Base-by-base conservation (phyloP, 2,888 invertebrate genomes). In the Drosophila picticornis region DNA sequence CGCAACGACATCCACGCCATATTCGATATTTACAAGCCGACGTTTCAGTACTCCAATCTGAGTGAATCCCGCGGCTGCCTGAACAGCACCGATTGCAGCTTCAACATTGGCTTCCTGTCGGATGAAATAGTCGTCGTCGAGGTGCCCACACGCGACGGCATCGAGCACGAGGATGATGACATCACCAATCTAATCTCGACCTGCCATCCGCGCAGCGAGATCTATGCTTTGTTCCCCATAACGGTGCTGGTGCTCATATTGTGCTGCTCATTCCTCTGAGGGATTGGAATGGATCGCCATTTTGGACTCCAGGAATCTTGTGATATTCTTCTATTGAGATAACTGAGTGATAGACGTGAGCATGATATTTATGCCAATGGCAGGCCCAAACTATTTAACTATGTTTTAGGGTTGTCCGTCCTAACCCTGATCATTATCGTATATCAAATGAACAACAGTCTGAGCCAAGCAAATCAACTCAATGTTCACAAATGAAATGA, bases 21-120 rank as follows among this genome's bases (percentile, higher is more conserved):
- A 75, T 97, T 97, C 91, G 96, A 97, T 93, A 97, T 97, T 90
- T 96, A 96, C 88, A 97, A 97, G 88, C 97, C 97, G 19, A 96
- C 97, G 79, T 96, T 96, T 93, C 96, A 96, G 90, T 97, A 96
- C 92, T 95, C 96, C 46, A 93, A 93, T 46, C 68, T 92, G 6
- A 91, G 90, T 25, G 90, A 91, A 16, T 85, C 91, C 2, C 94
- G 94, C 80, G 95, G 95, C 6, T 97, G 97, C 93, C 93, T 96
- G 11, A 97, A 97, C 93, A 94, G 95, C 89, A 97, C 97, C 0
- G 95, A 96, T 89, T 97, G 97, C 93, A 95, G 95, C 53, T 97
- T 97, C 92, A 94, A 95, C 34, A 94, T 97, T 60, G 94, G 94
- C 19, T 95, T 97, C 89, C 94, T 96, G 77, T 96, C 97, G 72